phyloP scores from a whole-genome alignment of 2,113 vertebrate genomes.

The Cisticola juncidis region DNA sequence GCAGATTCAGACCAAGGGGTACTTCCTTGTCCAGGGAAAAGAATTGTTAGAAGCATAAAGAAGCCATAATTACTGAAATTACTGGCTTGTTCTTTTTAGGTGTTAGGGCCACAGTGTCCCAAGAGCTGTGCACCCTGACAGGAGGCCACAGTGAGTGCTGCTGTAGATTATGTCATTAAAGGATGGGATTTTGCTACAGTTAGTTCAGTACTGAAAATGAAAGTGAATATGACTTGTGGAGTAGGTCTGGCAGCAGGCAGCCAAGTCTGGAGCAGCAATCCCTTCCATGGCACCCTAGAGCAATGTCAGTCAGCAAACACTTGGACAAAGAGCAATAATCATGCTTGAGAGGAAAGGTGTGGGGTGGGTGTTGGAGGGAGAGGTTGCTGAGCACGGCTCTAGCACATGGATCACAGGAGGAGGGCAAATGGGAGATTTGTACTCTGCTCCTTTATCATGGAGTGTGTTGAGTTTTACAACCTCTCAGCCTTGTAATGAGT shows the following conservation, averaged over 20 bases:
- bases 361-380: background rate
- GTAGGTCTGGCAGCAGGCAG: background rate
- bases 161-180: background rate
- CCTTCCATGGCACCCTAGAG: background rate
- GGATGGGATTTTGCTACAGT: background rate
- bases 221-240: background rate
- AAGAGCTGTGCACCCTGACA: fast-evolving
- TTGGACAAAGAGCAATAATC: background rate
- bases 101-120: background rate
- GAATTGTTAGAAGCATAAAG: background rate
- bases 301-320: background rate
- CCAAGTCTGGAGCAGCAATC: background rate
- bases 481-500: background rate
- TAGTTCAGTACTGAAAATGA: background rate
- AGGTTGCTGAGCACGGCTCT: background rate
- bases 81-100: background rate
- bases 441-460: background rate
- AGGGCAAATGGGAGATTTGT: background rate
- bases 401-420: background rate
- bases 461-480: background rate
- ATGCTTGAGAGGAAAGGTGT: background rate
- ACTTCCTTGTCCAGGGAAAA: background rate
- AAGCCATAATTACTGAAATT: background rate
- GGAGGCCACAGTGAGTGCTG: background rate
- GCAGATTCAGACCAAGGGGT: background rate